phyloP scores from a whole-genome alignment of 2,888 invertebrate species.

The Tinea semifulvella region DNA sequence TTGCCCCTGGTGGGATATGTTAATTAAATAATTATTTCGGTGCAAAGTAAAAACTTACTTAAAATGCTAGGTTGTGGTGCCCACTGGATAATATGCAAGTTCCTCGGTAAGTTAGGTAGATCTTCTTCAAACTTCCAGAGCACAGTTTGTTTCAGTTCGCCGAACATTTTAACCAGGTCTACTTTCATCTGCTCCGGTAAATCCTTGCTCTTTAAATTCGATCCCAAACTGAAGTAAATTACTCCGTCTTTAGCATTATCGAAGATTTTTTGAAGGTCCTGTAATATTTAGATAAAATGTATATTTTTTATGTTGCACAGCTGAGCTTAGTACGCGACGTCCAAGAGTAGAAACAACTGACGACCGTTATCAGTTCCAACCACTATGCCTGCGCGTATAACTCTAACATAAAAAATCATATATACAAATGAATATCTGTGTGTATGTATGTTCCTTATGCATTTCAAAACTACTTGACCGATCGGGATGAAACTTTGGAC shows the following conservation, averaged over 20 bases:
- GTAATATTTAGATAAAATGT: not conserved
- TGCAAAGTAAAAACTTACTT: slow-evolving; percentile 25
- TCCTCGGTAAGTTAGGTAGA: slow-evolving; percentile 30
- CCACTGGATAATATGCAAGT: slow-evolving; percentile 29
- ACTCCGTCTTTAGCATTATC: slow-evolving; percentile 28
- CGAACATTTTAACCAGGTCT: slow-evolving; percentile 19
- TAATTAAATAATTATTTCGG: not conserved
- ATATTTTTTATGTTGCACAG: too few relatives aligned
- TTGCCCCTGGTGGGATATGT: too few relatives aligned
- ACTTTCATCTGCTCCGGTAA: slow-evolving; percentile 23
- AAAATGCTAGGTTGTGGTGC: slow-evolving; percentile 27
- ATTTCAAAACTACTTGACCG: too few relatives aligned
- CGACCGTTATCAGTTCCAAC: too few relatives aligned
- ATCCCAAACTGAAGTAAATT: slow-evolving; percentile 33
- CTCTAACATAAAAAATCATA: too few relatives aligned
- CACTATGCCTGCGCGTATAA: too few relatives aligned
- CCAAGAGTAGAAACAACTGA: too few relatives aligned
- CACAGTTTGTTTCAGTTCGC: slow-evolving; percentile 12
- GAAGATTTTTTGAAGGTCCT: slow-evolving; percentile 24
- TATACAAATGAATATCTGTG: too few relatives aligned
- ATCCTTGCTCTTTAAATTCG: slow-evolving; percentile 24
- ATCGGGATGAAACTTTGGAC: too few relatives aligned
- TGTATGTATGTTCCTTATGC: too few relatives aligned
- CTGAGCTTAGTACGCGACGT: too few relatives aligned
- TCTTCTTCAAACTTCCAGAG: slow-evolving; percentile 22